phyloP scores from a whole-genome alignment of 2,888 invertebrate genomes.

The Colletes collaris region DNA sequence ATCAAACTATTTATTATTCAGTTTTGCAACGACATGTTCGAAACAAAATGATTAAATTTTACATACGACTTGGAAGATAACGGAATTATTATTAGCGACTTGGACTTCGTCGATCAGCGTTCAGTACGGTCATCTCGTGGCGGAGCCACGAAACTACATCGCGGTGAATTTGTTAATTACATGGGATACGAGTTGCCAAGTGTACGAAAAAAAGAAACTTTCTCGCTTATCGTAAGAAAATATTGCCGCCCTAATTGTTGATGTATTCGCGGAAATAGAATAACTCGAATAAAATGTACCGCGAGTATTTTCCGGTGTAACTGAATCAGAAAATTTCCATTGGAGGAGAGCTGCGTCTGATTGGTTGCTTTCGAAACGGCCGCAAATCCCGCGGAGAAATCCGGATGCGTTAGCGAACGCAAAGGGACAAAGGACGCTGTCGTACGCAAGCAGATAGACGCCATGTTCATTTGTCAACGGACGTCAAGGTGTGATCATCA shows the following conservation, averaged over 20 bases:
- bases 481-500: slow-evolving; percentile 71
- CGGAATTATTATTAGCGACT: neutral
- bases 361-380: slow-evolving; percentile 40
- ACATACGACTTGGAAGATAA: neutral
- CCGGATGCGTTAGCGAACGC: slow-evolving; percentile 66
- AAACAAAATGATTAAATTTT: too few species aligned
- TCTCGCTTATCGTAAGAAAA: neutral
- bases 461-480: slow-evolving; percentile 79
- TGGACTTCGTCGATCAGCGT: neutral
- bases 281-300: neutral
- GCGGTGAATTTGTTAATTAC: neutral
- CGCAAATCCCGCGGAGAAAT: slow-evolving; percentile 21
- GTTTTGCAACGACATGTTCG: too few species aligned
- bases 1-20: too few species aligned
- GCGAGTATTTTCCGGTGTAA: slow-evolving; percentile 10
- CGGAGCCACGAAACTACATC: neutral
- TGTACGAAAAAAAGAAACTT: neutral
- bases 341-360: neutral
- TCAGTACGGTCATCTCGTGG: slow-evolving; percentile 27
- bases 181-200: neutral
- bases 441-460: slow-evolving; percentile 72
- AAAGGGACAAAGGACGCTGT: slow-evolving; percentile 74
- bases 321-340: neutral
- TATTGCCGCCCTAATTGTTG: slow-evolving; percentile 9
- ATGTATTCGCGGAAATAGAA: neutral